Conservation (phyloP, 2,113 vertebrate genomes). For the Albula goreensis region DNA sequence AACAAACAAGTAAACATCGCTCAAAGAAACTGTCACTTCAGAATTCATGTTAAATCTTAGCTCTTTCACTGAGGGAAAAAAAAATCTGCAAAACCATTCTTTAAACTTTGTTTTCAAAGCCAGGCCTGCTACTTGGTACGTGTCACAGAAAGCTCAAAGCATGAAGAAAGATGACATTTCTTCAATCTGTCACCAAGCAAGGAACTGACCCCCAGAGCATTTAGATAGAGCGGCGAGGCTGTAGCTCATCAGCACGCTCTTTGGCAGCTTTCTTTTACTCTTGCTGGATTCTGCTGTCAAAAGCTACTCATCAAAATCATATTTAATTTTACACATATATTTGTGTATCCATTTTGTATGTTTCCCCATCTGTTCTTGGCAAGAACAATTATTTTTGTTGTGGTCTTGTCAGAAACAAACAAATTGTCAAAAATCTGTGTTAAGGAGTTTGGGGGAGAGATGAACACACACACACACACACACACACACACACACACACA, state of each 20-base stretch:
- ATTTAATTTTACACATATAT: background rate
- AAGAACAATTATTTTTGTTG: background rate
- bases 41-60: background rate
- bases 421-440: background rate
- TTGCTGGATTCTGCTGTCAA: background rate
- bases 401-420: background rate
- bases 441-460: background rate
- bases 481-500: background rate
- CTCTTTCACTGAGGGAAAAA: background rate
- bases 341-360: background rate
- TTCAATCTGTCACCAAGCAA: background rate
- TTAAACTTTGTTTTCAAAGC: background rate
- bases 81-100: background rate
- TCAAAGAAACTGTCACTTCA: constrained; percentile 6
- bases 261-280: constrained; percentile 8
- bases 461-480: background rate
- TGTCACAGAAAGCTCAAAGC: background rate
- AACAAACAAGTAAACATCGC: background rate
- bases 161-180: background rate
- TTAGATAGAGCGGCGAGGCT: background rate
- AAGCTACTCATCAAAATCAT: background rate
- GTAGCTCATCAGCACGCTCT: background rate
- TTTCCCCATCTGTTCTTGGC: background rate
- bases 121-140: background rate
- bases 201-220: background rate